A percentile compares a stretch with the other conserved stretches of the same genome.
phyloP scores from a whole-genome alignment of 2,797 vertebrate species.

The Danio aesculapii region DNA sequence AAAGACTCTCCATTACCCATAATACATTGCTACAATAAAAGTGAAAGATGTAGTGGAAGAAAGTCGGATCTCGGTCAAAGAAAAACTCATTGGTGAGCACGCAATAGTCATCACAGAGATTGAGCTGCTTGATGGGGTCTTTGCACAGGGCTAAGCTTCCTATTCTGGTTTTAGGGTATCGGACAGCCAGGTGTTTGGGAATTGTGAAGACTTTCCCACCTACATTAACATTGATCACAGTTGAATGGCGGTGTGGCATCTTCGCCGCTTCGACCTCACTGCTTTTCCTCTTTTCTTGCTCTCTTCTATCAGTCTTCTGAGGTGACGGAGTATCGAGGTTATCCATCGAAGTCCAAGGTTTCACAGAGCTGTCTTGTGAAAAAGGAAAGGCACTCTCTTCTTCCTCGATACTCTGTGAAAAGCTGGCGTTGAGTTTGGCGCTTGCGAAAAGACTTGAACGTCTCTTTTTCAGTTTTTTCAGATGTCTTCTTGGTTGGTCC shows the following conservation, averaged over 20 bases:
- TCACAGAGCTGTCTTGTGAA: constrained; percentile 84
- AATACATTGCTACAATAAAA: constrained; percentile 88
- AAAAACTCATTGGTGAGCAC: constrained; percentile 88
- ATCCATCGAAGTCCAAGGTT: constrained; percentile 88
- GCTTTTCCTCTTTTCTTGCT: constrained; percentile 33
- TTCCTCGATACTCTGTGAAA: constrained; percentile 72
- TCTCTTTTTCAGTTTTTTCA: constrained; percentile 78
- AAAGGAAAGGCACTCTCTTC: constrained; percentile 81
- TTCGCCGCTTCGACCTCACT: constrained; percentile 32
- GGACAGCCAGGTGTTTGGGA: constrained; percentile 76
- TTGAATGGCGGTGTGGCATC: constrained; percentile 62
- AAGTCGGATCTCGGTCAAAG: constrained; percentile 88
- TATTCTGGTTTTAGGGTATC: constrained; percentile 83
- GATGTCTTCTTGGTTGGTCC: constrained; percentile 65
- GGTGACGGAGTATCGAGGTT: constrained; percentile 67
- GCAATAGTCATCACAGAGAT: constrained; percentile 90
- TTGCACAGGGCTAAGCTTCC: constrained; percentile 83
- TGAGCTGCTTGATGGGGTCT: constrained; percentile 80
- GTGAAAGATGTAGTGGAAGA: constrained; percentile 90
- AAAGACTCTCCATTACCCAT: constrained; percentile 90
- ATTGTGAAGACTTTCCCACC: constrained; percentile 87
- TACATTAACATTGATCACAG: constrained; percentile 84
- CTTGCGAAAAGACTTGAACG: constrained; percentile 83
- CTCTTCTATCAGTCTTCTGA: constrained; percentile 29
- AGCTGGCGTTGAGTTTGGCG: constrained; percentile 80